A percentile compares a stretch with the other conserved stretches of the same genome.
Conservation (phyloP, 2,888 invertebrate species). For the Dexiosoma caninum region DNA sequence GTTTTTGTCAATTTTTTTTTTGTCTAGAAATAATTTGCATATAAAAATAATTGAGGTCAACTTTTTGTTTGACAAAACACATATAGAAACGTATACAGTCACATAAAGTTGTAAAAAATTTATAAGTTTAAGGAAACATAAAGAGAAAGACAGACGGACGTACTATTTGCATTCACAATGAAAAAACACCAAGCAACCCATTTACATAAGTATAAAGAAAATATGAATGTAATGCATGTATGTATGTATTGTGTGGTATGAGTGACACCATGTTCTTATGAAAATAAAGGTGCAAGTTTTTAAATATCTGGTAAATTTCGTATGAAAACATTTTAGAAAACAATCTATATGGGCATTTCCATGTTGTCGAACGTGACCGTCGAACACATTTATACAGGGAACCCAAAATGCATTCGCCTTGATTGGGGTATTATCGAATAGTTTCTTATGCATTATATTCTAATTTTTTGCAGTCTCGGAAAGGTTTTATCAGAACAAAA, state of each 20-base stretch:
- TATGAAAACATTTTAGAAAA: too few relatives aligned
- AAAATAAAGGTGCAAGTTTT: too few relatives aligned
- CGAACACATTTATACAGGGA: too few relatives aligned
- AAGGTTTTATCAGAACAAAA: too few relatives aligned
- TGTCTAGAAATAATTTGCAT: slow-evolving; percentile 43
- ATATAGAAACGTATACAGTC: neutral
- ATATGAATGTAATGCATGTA: neutral
- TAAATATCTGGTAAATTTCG: too few relatives aligned
- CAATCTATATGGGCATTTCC: too few relatives aligned
- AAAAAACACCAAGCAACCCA: neutral
- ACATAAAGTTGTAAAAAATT: slow-evolving; percentile 8
- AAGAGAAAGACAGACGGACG: neutral
- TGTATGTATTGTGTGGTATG: neutral
- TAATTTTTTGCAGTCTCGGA: too few relatives aligned
- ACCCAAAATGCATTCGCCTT: too few relatives aligned
- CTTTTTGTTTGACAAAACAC: slow-evolving; percentile 28
- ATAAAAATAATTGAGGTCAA: slow-evolving; percentile 60
- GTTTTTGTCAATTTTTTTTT: neutral
- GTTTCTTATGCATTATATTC: too few relatives aligned
- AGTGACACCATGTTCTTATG: too few relatives aligned
- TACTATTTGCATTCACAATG: neutral
- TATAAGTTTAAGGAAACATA: slow-evolving; percentile 8
- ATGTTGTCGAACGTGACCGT: too few relatives aligned
- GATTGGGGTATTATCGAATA: too few relatives aligned
- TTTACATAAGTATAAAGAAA: slow-evolving; percentile 8